Percentiles rank a stretch among this genome's conserved stretches.
These are phyloP conservation scores for Hirtodrosophila histrioides DNA, from an alignment of 2,888 invertebrate genomes.

Conservation along the genomic window DNA sequence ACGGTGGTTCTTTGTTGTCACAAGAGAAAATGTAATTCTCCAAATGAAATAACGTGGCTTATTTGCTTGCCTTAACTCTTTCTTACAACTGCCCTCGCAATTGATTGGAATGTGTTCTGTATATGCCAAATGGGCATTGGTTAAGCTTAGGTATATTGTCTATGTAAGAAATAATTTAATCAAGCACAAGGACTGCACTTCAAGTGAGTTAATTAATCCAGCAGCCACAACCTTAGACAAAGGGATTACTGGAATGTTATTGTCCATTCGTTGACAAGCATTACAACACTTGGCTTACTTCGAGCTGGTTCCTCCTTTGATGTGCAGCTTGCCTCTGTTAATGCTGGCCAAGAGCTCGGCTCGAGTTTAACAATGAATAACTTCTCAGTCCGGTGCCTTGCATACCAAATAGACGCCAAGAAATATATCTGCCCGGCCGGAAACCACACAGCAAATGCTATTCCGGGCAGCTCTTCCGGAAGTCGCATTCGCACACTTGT, in stretches of 20 bases:
- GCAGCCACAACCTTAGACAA: constrained; percentile 17
- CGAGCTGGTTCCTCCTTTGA: constrained; percentile 10
- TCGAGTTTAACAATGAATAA: constrained; percentile 56
- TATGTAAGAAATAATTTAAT: constrained; percentile 17
- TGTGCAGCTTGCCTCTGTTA: constrained; percentile 18
- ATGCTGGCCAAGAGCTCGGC: constrained; percentile 16
- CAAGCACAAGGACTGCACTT: constrained; percentile 9
- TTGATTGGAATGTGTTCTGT: constrained; percentile 48
- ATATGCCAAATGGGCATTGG: constrained; percentile 14
- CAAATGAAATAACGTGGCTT: constrained; percentile 42
- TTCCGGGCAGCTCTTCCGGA: constrained; percentile 29
- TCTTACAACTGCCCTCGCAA: constrained; percentile 12
- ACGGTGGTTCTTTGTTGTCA: constrained; percentile 42
- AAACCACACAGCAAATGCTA: constrained; percentile 42
- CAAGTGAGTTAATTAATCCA: constrained; percentile 21
- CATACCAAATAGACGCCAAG: constrained; percentile 44
- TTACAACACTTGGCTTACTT: constrained; percentile 12
- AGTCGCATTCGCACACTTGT: constrained; percentile 76
- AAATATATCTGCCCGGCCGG: constrained; percentile 43
- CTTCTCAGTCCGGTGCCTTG: constrained; percentile 33
- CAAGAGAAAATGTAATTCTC: constrained; percentile 57
- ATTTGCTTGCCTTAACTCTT: constrained; percentile 24
- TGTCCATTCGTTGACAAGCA: constrained; percentile 2
- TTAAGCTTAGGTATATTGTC: not conserved
- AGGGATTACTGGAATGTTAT: constrained; percentile 28